phyloP scores from a whole-genome alignment of 2,113 vertebrate genomes.

The Nycticryphes semicollaris region DNA sequence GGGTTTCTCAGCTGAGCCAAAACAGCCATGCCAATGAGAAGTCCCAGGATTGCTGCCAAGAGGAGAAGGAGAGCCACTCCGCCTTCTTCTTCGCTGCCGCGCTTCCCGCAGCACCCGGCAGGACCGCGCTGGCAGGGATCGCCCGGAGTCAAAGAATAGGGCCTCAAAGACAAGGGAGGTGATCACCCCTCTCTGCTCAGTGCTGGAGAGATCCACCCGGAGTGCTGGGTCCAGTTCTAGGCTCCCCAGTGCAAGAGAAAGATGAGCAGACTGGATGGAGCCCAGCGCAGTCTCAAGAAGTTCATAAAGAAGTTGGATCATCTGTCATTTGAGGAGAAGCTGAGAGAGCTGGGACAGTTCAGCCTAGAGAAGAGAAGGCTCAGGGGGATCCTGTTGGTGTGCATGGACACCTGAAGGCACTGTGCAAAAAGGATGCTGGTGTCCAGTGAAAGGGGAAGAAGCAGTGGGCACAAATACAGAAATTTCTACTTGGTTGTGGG shows the following conservation, averaged over 20 bases:
- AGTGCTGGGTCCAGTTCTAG: neutral
- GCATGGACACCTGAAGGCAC: neutral
- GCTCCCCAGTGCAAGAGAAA: neutral
- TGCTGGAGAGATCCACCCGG: neutral
- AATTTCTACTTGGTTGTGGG: neutral
- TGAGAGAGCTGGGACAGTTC: neutral
- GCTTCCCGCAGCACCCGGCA: neutral
- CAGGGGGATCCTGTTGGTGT: neutral
- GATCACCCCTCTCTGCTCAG: neutral
- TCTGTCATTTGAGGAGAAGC: neutral
- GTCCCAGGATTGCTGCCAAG: constrained; percentile 42
- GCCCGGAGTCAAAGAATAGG: rapidly evolving
- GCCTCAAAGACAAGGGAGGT: neutral
- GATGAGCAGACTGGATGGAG: neutral
- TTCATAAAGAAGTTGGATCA: neutral
- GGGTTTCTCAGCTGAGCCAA: constrained; percentile 35
- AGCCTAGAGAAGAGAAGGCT: neutral
- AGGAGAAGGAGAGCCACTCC: constrained; percentile 15
- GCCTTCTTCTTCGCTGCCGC: neutral
- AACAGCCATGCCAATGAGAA: constrained; percentile 38
- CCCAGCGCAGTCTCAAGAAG: neutral
- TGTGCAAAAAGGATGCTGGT: neutral
- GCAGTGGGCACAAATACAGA: neutral
- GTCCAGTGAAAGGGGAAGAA: neutral
- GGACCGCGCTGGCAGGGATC: neutral